Evolutionary conservation across 2,888 invertebrate species (phyloP).

Genomic region (Craniophora ligustri): DNA sequence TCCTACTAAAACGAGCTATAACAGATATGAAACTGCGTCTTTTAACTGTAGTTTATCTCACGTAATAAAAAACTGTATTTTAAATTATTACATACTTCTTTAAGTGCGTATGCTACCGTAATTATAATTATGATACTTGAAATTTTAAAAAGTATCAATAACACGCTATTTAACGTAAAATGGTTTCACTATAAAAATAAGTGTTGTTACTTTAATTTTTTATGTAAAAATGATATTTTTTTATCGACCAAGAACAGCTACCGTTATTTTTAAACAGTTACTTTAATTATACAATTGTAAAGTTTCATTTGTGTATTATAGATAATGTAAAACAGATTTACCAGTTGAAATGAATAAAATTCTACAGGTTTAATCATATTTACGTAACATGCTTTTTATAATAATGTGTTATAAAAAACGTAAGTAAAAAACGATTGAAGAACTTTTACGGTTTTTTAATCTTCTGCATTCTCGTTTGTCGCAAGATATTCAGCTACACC

Average conservation of each 20-base stretch:
- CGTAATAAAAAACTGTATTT: too few species aligned
- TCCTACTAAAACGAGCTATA: too few species aligned
- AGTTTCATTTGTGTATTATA: slow-evolving; percentile 6
- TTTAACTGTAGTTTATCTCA: too few species aligned
- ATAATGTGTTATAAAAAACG: neutral
- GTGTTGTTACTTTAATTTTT: slow-evolving; percentile 3
- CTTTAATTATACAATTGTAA: slow-evolving; percentile 31
- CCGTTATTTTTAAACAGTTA: slow-evolving; percentile 34
- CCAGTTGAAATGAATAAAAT: slow-evolving; percentile 14
- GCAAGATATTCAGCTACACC: too few species aligned
- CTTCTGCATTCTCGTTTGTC: neutral
- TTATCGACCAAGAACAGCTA: slow-evolving; percentile 4
- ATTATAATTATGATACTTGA: too few species aligned
- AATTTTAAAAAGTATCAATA: slow-evolving; percentile 17
- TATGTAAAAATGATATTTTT: slow-evolving; percentile 7
- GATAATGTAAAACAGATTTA: slow-evolving; percentile 5
- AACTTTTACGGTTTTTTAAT: slow-evolving; percentile 7
- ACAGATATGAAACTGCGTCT: too few species aligned
- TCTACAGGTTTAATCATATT: slow-evolving; percentile 4
- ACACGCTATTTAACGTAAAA: slow-evolving; percentile 1
- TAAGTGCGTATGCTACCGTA: slow-evolving; percentile 10
- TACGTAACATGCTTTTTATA: slow-evolving; percentile 10
- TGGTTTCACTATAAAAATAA: neutral
- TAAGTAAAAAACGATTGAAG: neutral
- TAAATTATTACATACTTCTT: too few species aligned